Evolutionary conservation across 2,888 invertebrate species (phyloP).

Genomic region (Elmis aenea): DNA sequence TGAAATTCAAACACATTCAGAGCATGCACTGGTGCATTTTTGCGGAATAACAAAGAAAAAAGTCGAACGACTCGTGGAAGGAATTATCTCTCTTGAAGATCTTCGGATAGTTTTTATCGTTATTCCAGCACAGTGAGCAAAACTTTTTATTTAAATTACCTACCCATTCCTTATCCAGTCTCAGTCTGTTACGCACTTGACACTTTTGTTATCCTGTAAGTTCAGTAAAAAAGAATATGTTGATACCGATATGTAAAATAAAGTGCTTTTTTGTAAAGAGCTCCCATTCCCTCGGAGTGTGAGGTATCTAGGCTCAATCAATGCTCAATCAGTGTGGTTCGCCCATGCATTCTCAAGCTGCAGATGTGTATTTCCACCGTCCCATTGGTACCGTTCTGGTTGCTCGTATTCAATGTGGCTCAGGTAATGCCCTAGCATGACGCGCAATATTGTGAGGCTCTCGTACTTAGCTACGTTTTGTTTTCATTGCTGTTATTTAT

Average conservation of each 20-base stretch:
- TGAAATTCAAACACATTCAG: no score
- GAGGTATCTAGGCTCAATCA: slow-evolving; percentile 38
- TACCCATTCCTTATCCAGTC: slow-evolving; percentile 8
- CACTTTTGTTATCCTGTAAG: slow-evolving; percentile 13
- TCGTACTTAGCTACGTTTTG: slow-evolving; percentile 38
- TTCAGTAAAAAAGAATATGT: no score
- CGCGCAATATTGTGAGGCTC: slow-evolving; percentile 36
- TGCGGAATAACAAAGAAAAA: no score
- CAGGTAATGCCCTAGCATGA: slow-evolving; percentile 45
- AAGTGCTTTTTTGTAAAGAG: slow-evolving; percentile 42
- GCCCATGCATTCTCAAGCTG: slow-evolving; percentile 37
- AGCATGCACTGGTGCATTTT: no score
- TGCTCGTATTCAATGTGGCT: slow-evolving; percentile 40
- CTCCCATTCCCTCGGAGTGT: slow-evolving; percentile 42
- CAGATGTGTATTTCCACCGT: slow-evolving; percentile 38
- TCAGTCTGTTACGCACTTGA: slow-evolving; percentile 9
- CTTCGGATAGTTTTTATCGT: no score
- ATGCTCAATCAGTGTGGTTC: slow-evolving; percentile 39
- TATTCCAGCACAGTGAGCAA: no score
- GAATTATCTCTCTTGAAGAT: no score
- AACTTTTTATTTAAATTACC: slow-evolving; percentile 6
- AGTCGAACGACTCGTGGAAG: no score
- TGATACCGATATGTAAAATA: slow-evolving; percentile 36
- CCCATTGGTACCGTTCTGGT: slow-evolving; percentile 42
- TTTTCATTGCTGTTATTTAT: no score